Evolutionary conservation across 2,797 vertebrate species (phyloP).

Genomic region (Moxostoma hubbsi): DNA sequence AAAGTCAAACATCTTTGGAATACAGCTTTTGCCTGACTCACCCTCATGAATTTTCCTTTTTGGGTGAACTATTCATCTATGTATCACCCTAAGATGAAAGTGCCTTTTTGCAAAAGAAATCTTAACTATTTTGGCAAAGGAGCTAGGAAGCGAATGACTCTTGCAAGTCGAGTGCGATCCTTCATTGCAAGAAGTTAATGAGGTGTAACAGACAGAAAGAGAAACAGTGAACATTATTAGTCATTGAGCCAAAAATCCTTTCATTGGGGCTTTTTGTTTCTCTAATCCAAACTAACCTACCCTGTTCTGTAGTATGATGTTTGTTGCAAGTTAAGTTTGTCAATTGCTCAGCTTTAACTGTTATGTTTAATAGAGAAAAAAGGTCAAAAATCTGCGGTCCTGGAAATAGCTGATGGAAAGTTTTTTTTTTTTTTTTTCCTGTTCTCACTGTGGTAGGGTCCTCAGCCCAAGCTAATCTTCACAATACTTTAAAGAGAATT

Average conservation of each 20-base stretch:
- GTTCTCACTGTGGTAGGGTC: background rate
- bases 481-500: slow-evolving; percentile 62
- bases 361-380: background rate
- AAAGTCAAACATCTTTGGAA: too few species aligned
- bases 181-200: slow-evolving; percentile 2
- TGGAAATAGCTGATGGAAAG: background rate
- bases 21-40: too few species aligned
- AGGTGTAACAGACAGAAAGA: background rate
- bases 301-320: background rate
- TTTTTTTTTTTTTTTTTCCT: slow-evolving; percentile 19
- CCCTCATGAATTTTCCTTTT: too few species aligned
- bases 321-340: background rate
- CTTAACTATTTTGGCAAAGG: background rate
- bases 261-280: too few species aligned
- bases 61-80: too few species aligned
- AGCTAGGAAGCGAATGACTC: background rate
- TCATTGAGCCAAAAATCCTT: background rate
- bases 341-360: background rate
- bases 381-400: background rate
- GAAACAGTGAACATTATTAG: background rate
- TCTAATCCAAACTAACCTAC: background rate
- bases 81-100: background rate
- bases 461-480: slow-evolving; percentile 43
- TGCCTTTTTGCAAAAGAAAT: background rate
- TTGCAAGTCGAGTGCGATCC: background rate